Conservation (phyloP, 2,113 vertebrate genomes). For the Lophius piscatorius region DNA sequence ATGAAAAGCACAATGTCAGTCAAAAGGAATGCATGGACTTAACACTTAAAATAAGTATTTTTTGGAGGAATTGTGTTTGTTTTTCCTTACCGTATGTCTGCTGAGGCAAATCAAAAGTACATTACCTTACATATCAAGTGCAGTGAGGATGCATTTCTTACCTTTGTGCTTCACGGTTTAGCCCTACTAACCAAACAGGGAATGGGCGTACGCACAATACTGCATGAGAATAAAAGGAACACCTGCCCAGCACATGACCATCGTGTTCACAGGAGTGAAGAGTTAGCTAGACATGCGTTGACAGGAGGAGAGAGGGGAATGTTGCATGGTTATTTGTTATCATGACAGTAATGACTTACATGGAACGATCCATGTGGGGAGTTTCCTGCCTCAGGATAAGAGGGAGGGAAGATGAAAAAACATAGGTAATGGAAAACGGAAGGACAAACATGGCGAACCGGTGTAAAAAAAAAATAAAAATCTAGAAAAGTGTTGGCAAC, state of each 20-base stretch:
- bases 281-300: constrained; percentile 75
- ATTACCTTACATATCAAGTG: constrained; percentile 53
- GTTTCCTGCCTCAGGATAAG: constrained; percentile 93
- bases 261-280: constrained; percentile 65
- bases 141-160: constrained; percentile 57
- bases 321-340: constrained; percentile 68
- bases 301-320: constrained; percentile 54
- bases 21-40: neutral
- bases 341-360: constrained; percentile 87
- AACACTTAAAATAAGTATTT: neutral
- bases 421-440: constrained; percentile 85
- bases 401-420: constrained; percentile 82
- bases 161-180: constrained; percentile 50
- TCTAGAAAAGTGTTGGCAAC: neutral
- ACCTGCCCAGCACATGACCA: constrained; percentile 77
- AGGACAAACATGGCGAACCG: constrained; percentile 68
- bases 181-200: constrained; percentile 60
- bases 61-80: neutral
- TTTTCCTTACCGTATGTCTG: neutral
- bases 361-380: constrained; percentile 96
- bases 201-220: constrained; percentile 45
- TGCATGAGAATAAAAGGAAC: constrained; percentile 35
- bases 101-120: constrained; percentile 17
- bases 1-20: constrained; percentile 29
- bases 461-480: too few species aligned